These are phyloP conservation scores for Clarias gariepinus DNA, from an alignment of 2,113 vertebrate genomes.

Conservation along the genomic window DNA sequence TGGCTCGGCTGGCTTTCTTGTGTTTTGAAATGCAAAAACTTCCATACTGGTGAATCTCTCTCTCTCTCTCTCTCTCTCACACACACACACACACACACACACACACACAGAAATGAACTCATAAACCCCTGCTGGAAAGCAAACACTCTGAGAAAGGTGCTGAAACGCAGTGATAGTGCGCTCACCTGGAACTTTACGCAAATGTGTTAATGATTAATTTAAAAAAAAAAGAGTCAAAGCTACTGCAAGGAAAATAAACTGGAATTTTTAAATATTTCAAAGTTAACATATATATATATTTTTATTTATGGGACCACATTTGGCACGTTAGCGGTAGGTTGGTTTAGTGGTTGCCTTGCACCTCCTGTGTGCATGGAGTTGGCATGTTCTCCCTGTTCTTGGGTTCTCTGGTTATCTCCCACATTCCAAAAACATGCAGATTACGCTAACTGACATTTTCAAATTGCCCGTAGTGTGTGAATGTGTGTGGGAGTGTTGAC, in stretches of 20 bases:
- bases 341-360: too few relatives aligned
- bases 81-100: neutral
- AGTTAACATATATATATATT: neutral
- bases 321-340: neutral
- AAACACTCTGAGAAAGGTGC: constrained; percentile 4
- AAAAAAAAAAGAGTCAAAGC: neutral
- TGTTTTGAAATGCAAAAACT: neutral
- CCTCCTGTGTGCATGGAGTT: too few relatives aligned
- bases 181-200: neutral
- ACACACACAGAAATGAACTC: neutral
- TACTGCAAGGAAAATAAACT: neutral
- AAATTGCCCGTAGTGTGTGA: too few relatives aligned
- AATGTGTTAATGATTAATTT: constrained; percentile 17
- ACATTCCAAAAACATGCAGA: too few relatives aligned
- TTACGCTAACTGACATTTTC: too few relatives aligned
- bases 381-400: too few relatives aligned
- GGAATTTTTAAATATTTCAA: neutral
- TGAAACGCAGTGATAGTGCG: constrained; percentile 25
- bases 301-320: neutral
- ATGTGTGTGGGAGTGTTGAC: too few relatives aligned
- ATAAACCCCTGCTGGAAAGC: neutral
- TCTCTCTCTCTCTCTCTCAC: too few relatives aligned
- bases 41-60: neutral
- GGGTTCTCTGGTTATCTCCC: too few relatives aligned
- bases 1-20: neutral